These are phyloP conservation scores for Beaufortia kweichowensis DNA, from an alignment of 2,113 vertebrate species.

Conservation along the genomic window DNA sequence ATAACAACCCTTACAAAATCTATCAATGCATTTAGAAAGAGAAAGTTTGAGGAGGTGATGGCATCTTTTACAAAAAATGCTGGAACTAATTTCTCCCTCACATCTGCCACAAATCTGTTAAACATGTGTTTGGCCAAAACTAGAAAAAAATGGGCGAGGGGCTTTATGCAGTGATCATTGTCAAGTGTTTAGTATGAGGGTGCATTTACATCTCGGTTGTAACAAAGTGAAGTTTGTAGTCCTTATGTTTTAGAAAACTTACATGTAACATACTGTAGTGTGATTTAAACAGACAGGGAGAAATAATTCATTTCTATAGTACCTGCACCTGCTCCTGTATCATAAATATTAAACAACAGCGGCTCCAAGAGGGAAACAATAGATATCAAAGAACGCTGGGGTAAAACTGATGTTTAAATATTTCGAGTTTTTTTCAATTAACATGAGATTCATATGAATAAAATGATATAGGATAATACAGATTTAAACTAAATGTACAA, in stretches of 20 bases:
- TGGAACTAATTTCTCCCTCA: constrained; percentile 16
- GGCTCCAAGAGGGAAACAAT: constrained; percentile 46
- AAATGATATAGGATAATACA: no score
- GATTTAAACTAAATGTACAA: no score
- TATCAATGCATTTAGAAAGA: background rate
- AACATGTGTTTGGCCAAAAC: constrained; percentile 23
- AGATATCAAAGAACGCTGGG: background rate
- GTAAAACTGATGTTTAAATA: no score
- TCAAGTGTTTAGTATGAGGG: background rate
- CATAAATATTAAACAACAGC: constrained; percentile 40
- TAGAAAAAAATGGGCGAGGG: background rate
- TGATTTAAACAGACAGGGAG: constrained; percentile 1
- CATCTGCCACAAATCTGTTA: constrained; percentile 41
- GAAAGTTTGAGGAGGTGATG: constrained; percentile 2
- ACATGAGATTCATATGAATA: no score
- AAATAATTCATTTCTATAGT: background rate
- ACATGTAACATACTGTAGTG: constrained; percentile 4
- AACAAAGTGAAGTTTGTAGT: background rate
- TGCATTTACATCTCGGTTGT: background rate
- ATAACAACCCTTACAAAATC: background rate
- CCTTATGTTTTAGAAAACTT: background rate
- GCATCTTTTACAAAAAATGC: constrained; percentile 25
- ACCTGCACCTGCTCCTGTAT: constrained; percentile 29
- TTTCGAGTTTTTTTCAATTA: no score
- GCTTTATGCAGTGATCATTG: background rate